phyloP scores from a whole-genome alignment of 2,113 vertebrate genomes.

The Delphinus delphis region DNA sequence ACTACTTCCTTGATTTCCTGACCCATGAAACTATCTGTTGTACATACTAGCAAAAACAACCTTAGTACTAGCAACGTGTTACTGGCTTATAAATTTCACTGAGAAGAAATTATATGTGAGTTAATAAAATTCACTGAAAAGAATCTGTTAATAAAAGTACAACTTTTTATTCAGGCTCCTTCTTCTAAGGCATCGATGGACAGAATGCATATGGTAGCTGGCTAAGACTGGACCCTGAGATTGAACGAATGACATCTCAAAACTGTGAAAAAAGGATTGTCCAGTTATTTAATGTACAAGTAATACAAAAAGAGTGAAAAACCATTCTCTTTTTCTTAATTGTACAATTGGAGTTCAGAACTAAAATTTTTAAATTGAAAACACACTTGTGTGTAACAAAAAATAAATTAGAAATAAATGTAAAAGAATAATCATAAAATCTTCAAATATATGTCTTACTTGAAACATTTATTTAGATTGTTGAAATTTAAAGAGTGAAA shows the following conservation, averaged over 20 bases:
- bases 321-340: neutral
- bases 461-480: constrained; percentile 10
- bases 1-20: neutral
- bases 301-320: neutral
- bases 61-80: neutral
- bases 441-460: neutral
- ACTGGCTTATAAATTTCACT: neutral
- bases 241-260: neutral
- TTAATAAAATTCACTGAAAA: neutral
- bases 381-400: neutral
- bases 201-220: neutral
- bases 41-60: neutral
- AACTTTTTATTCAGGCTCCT: neutral
- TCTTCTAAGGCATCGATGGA: neutral
- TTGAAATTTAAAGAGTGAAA: neutral
- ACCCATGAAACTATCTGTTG: neutral
- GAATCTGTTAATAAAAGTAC: neutral
- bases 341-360: neutral
- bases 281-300: neutral
- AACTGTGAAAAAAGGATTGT: neutral
- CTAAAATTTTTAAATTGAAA: constrained; percentile 3
- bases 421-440: neutral
- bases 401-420: neutral
- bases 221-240: neutral
- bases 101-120: neutral